Conservation (phyloP, 2,888 invertebrate genomes). For the Oscheius sp. region DNA sequence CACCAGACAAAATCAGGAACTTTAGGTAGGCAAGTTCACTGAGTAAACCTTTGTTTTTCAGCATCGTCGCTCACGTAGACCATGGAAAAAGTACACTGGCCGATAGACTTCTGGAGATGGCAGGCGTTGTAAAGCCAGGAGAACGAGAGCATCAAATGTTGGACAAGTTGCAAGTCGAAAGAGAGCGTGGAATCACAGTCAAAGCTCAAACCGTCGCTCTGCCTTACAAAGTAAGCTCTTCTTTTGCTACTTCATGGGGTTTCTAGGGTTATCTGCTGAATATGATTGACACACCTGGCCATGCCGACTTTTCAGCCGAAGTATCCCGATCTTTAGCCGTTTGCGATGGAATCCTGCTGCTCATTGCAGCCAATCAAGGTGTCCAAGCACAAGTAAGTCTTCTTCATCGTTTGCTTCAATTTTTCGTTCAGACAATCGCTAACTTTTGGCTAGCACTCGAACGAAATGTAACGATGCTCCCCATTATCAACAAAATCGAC, state of each 20-base stretch:
- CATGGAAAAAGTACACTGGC: constrained; percentile 98
- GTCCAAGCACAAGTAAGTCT: constrained; percentile 67
- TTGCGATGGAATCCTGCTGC: constrained; percentile 91
- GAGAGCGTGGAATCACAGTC: constrained; percentile 96
- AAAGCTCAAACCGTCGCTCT: constrained; percentile 96
- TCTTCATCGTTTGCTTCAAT: neutral
- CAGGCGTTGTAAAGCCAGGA: constrained; percentile 77
- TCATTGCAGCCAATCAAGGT: constrained; percentile 90
- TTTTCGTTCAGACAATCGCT: constrained; percentile 86
- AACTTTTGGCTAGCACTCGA: constrained; percentile 91
- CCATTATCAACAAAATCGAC: constrained; percentile 96
- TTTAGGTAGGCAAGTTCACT: constrained; percentile 76
- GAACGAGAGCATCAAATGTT: constrained; percentile 47
- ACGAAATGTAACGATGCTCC: constrained; percentile 85
- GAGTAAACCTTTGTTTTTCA: constrained; percentile 76
- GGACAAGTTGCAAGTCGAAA: constrained; percentile 81
- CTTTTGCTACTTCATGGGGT: constrained; percentile 11
- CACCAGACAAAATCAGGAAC: constrained; percentile 81
- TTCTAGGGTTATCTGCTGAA: constrained; percentile 79
- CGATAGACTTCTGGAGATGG: constrained; percentile 91
- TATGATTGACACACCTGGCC: constrained; percentile 95
- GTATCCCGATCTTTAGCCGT: constrained; percentile 90
- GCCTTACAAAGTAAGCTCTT: constrained; percentile 77
- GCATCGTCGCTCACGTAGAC: constrained; percentile 98
- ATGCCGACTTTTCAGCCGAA: constrained; percentile 86